Evolutionary conservation across 2,113 vertebrate genomes (phyloP), one percentile per base, ranked within the genome.

Genomic region (Neoarius graeffei): DNA sequence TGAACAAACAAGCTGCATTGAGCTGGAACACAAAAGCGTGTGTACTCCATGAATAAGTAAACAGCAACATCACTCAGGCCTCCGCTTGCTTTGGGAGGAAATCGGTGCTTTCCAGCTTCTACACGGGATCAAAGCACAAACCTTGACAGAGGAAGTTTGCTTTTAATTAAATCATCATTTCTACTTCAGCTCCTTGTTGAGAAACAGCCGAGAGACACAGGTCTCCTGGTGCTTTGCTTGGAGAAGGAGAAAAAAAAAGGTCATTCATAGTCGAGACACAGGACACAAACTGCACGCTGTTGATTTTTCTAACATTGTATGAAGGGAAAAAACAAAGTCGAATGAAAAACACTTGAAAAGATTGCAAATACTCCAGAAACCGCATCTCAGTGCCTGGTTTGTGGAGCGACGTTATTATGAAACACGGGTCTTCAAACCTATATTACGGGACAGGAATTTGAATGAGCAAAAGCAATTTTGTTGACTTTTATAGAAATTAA

Each of bases 121-220:
- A 20, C 56, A 27, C 66, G 67, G 64, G 50, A 90, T 87, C 73
- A 85, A 90, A 88, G 84, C 73, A 74, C 67, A 1, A 76, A 35
- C 15, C 48, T 80, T 82, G 59, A 73, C 8, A 82, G 73, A 76
- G 76, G 74, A 64, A 30, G 15, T 4, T 81, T 82, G 35, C 60
- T 81, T 86, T 86, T 81, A 54, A 88, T 83, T 57, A 27, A 7
- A 30, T 42, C 42, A 87, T 54, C 6, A 0, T 56, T 52, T 13
- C 59, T 82, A 64, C 83, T 84, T 69, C 50, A 60, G 76, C 85
- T 50, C 88, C 73, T 87, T 89, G 56, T 60, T 54, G 69, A 54
- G 86, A 89, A 81, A 60, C 15, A 27, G 35, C 74, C n/a, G 54
- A 50, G 56, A 80, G 57, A 23, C 15, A 14, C 15, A 7, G n/a